Evolutionary conservation across 2,888 invertebrate genomes (phyloP), one percentile per base, ranked within the genome.

Genomic region (Lottia scabra): DNA sequence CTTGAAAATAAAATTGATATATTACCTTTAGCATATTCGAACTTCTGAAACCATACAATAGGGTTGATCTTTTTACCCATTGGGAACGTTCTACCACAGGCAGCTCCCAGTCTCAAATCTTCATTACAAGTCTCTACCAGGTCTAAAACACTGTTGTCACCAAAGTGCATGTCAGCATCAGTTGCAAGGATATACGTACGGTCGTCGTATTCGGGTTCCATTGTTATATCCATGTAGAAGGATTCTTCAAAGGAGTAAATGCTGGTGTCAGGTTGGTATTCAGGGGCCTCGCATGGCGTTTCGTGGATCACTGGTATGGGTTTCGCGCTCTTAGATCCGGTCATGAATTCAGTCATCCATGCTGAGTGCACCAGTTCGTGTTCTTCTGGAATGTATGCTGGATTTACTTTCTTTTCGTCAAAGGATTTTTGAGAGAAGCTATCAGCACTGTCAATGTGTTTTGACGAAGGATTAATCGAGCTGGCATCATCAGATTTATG

Each of bases 1-100:
- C n/a, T n/a, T n/a, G n/a, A n/a, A n/a, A n/a, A n/a, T n/a, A n/a
- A n/a, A n/a, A n/a, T n/a, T n/a, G n/a, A n/a, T n/a, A n/a, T n/a
- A n/a, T n/a, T 65, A 83, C 83, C 83, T 82, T 83, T 83, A 12
- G 83, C 83, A 65, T 82, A 83, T 48, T 83, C 83, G 74, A 83
- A 83, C 73, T 78, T 80, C 65, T 83, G 83, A 30, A 80, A 79
- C 82, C 83, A 82, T 19, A 83, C 80, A 13, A 83, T 74, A 0
- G 81, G 83, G 43, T 80, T 79, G 16, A 73, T 72, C 65, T 79
- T 79, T 66, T 80, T 75, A 12, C 82, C 83, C 63, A 79, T 77
- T 1, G 83, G 83, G 63, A 75, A 75, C 1, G 83, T 82, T 43
- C 83, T 23, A 1, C 83, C 83, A 69, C 83, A 83, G 2, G 80